phyloP scores from a whole-genome alignment of 2,113 vertebrate genomes.

The Ovis canadensis region DNA sequence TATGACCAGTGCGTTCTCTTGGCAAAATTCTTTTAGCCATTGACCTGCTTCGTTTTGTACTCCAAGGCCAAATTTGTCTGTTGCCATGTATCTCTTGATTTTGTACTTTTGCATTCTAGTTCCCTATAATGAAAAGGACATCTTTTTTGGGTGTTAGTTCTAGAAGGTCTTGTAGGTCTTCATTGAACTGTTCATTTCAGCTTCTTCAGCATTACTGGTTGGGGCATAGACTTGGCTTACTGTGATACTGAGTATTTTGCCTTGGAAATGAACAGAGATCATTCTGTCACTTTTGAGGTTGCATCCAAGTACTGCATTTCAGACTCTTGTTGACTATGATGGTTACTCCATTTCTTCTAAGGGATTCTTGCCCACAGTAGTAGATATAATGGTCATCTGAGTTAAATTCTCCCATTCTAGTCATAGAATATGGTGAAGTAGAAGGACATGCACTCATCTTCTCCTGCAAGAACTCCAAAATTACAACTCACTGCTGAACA shows the following conservation, averaged over 20 bases:
- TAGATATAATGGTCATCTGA: neutral
- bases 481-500: neutral
- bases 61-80: neutral
- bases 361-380: neutral
- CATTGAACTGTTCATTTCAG: neutral
- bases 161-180: neutral
- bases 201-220: neutral
- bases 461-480: neutral
- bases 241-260: neutral
- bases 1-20: neutral
- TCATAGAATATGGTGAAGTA: neutral
- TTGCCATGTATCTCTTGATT: neutral
- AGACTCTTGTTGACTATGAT: neutral
- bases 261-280: neutral
- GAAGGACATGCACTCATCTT: neutral
- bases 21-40: neutral
- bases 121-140: neutral
- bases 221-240: neutral
- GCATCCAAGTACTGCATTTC: neutral
- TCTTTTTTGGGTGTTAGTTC: neutral
- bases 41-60: neutral
- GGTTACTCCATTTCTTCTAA: neutral
- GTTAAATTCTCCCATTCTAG: neutral
- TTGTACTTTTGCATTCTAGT: neutral
- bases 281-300: neutral